Base-by-base conservation (phyloP, 2,888 invertebrate species). In the Heliothis peltigera region DNA sequence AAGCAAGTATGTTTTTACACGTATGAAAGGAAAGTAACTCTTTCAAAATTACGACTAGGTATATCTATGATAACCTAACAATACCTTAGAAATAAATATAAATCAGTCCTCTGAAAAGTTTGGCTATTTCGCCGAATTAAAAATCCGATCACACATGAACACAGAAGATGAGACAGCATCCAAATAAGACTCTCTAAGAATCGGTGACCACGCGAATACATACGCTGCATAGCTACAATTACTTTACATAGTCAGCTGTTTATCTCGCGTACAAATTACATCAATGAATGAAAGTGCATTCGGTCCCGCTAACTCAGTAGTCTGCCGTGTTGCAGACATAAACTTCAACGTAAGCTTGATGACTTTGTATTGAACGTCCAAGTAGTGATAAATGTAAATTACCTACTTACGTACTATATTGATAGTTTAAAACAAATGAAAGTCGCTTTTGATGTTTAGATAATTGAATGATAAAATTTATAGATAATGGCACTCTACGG, bases 231-330 rank as follows among this genome's bases (percentile, higher is more conserved):
- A 60, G 55, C 42, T 68, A 55, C 47, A 61, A 55, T 56, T 52
- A 52, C 56, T 62, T 62, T 48, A 67, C 58, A 49, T 25, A 48
- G 25, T 47, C 18, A 17, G 4, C 19, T 17, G 64, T 51, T 64
- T 57, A 62, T 66, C 58, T 60, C 64, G 80, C 80, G 73, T 80
- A 75, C 79, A 69, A 79, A 80, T 80, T 43, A 80, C 77, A 70
- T 75, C 71, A 76, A 76, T 67, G 81, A 77, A 79, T 56, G 80
- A 80, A 80, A 80, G 81, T 80, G 80, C 80, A 77, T 80, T 62
- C 32, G 64, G 60, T 75, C 51, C 61, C 52, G 47, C 49, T 56
- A 61, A 58, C 60, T 66, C 66, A 58, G 71, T 58, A 71, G 61
- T 55, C 63, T 18, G 25, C 48, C 48, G 49, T 49, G 62, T 57